Base-by-base conservation (phyloP, 2,888 invertebrate species). In the Drosophila subsilvestris region DNA sequence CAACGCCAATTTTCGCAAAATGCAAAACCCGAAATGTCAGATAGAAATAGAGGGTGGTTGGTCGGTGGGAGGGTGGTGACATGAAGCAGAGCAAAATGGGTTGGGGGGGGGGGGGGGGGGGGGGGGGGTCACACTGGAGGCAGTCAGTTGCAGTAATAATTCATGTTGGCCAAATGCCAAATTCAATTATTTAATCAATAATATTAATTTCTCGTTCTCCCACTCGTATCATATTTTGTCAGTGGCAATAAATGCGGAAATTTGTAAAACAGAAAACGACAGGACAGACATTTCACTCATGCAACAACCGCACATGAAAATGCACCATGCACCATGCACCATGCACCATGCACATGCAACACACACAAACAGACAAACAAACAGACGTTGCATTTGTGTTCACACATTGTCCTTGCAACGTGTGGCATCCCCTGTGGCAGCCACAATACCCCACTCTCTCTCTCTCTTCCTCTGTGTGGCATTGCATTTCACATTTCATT, bases 151-250 rank as follows among this genome's bases (percentile, higher is more conserved):
- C 53, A 42, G 29, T 12, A 20, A 89, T 89, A 89, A 90, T 87
- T 89, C 82, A 89, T 86, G 75, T 74, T 63, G 58, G 62, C 63
- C 63, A 70, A 80, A 90, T 89, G 90, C 90, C 91, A 90, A 90
- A 90, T 91, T 91, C 92, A 91, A 92, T 92, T 91, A 92, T 91
- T 91, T 91, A 92, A 91, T 91, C 92, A 91, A 91, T 92, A 91
- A 90, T 91, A 92, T 91, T 92, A 92, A 92, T 92, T 91, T 91
- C 37, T n/a, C 37, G 14, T 14, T n/a, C 32, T 14, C 32, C 12
- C 12, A 10, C 32, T 91, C 91, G 89, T 91, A 91, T 92, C 91
- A 91, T 90, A 91, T 91, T 92, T 91, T 92, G 92, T 92, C 92
- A 91, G 82, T 89, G 89, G 88, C 92, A 91, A 92, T 91, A 92